A percentile compares a stretch with the other conserved stretches of the same genome.
These are phyloP conservation scores for Bactericera cockerelli DNA, from an alignment of 1,140 invertebrate genomes.

Conservation along the genomic window DNA sequence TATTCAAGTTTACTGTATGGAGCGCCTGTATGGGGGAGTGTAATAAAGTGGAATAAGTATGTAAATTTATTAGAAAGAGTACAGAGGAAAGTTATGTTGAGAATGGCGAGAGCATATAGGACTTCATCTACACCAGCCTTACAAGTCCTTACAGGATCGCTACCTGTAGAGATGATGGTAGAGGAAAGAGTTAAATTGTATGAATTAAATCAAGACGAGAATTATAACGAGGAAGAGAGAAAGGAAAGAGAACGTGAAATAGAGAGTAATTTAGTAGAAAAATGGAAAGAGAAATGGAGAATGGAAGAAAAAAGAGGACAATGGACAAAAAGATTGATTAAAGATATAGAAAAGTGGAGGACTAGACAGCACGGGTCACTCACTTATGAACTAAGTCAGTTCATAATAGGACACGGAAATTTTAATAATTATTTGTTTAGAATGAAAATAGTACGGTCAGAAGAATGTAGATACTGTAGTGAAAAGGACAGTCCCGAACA, in stretches of 20 bases:
- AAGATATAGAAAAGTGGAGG: constrained; percentile 13
- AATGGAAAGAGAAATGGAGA: constrained; percentile 13
- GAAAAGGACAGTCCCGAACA: constrained; percentile 22
- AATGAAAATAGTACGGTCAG: constrained; percentile 17
- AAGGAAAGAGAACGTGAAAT: no score
- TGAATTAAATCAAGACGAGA: background rate
- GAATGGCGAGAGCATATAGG: constrained; percentile 7
- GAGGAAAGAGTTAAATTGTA: background rate
- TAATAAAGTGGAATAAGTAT: background rate
- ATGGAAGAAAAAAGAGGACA: constrained; percentile 6
- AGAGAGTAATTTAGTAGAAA: no score
- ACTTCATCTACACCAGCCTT: constrained; percentile 9
- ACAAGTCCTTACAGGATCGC: background rate
- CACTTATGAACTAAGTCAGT: constrained; percentile 21
- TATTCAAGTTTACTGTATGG: background rate
- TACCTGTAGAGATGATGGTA: background rate
- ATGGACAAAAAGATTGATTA: constrained; percentile 19
- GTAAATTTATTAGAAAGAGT: background rate
- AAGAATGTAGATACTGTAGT: constrained; percentile 18
- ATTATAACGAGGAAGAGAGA: no score
- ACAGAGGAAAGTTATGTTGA: constrained; percentile 11
- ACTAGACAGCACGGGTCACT: constrained; percentile 18
- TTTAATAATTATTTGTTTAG: constrained; percentile 23
- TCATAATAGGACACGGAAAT: constrained; percentile 27
- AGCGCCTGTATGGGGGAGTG: background rate